Percentiles rank a stretch among this genome's conserved stretches.
These are phyloP conservation scores for Macropis europaea DNA, from an alignment of 2,888 invertebrate species.

Conservation along the genomic window DNA sequence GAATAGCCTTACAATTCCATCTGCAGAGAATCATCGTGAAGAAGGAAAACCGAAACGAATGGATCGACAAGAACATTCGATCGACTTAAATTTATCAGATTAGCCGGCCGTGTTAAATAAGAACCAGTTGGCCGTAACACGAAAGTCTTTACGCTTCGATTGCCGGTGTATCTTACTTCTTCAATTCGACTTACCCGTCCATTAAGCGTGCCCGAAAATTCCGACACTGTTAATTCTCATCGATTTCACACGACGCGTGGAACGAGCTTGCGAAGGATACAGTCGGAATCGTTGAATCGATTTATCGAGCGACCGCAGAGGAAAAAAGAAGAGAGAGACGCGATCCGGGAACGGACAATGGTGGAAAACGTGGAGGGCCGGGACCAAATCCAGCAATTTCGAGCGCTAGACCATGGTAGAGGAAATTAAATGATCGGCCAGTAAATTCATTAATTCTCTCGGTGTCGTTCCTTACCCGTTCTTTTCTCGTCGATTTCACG, in stretches of 20 bases:
- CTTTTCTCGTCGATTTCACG: slow-evolving; percentile 53
- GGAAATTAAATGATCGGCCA: slow-evolving; percentile 59
- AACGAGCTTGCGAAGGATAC: neutral
- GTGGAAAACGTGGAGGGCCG: slow-evolving; percentile 1
- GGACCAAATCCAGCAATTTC: slow-evolving; percentile 44
- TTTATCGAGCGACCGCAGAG: slow-evolving; percentile 36
- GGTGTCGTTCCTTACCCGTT: slow-evolving; percentile 28
- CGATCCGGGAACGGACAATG: neutral
- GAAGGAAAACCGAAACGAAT: neutral
- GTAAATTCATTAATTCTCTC: slow-evolving; percentile 61
- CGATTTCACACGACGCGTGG: slow-evolving; percentile 12
- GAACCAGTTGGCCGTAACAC: neutral
- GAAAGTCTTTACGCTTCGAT: neutral
- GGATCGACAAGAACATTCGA: neutral
- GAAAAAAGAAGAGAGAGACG: neutral
- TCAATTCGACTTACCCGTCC: neutral
- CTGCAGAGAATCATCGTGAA: no score
- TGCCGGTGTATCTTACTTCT: neutral
- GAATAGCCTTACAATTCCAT: no score
- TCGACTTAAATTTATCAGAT: slow-evolving; percentile 5
- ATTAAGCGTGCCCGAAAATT: slow-evolving; percentile 9
- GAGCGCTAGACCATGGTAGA: slow-evolving; percentile 40
- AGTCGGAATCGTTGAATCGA: slow-evolving; percentile 45
- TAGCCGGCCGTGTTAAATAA: neutral
- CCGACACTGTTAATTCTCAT: slow-evolving; percentile 22